phyloP scores from a whole-genome alignment of 2,797 vertebrate genomes.

The Rhinatrema bivittatum region DNA sequence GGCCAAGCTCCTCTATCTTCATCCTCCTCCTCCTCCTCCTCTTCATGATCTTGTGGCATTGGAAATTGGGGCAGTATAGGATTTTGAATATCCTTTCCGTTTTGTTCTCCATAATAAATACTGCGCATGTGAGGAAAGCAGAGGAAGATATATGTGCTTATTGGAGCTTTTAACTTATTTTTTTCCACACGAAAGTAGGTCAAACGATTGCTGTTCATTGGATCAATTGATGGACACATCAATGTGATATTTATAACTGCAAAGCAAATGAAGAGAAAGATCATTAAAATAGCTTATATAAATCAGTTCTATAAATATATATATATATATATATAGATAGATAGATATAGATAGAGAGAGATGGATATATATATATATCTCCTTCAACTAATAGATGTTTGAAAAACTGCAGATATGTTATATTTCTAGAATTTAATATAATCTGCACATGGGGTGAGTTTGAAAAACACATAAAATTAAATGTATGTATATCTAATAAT shows the following conservation, averaged over 20 bases:
- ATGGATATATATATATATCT: too few relatives aligned
- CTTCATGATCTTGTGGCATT: slow-evolving; percentile 35
- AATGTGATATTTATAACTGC: slow-evolving; percentile 62
- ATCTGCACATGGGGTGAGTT: too few relatives aligned
- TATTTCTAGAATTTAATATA: too few relatives aligned
- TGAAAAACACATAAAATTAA: too few relatives aligned
- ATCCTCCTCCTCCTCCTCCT: slow-evolving; percentile 35
- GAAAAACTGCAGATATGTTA: too few relatives aligned
- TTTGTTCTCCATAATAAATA: slow-evolving; percentile 72
- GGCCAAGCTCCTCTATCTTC: slow-evolving; percentile 1
- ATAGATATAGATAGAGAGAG: too few relatives aligned
- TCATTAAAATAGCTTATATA: too few relatives aligned
- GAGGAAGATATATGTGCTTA: slow-evolving; percentile 53
- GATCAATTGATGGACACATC: slow-evolving; percentile 60
- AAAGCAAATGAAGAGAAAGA: slow-evolving; percentile 37
- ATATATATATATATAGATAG: too few relatives aligned
- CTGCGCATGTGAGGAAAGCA: slow-evolving; percentile 65
- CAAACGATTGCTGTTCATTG: slow-evolving; percentile 46
- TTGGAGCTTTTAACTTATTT: slow-evolving; percentile 60
- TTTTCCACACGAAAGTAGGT: slow-evolving; percentile 68
- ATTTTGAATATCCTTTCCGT: slow-evolving; percentile 23
- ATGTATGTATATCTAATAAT: too few relatives aligned
- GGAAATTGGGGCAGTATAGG: slow-evolving; percentile 42
- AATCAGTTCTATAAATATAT: too few relatives aligned
- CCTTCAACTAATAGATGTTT: too few relatives aligned